Base-by-base conservation (phyloP, 2,888 invertebrate genomes). In the Chironomus tentans region DNA sequence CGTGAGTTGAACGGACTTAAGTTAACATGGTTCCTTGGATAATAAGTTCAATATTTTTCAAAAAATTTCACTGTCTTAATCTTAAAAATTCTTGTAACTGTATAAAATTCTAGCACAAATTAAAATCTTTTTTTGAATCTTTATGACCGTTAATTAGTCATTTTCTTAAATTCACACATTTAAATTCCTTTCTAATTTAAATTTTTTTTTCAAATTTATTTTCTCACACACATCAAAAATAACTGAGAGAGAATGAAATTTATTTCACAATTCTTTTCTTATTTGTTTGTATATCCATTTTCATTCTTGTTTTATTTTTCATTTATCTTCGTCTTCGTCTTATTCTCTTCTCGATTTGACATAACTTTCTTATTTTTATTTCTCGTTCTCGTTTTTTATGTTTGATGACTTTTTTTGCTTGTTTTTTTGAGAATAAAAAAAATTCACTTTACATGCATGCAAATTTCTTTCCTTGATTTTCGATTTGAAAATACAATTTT, bases 131-230 rank as follows among this genome's bases (percentile, higher is more conserved):
- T 50, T 46, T 47, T 48, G 12, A 70, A 50, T 12, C n/a, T 50
- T 62, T 71, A 24, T 62, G 46, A 38, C 61, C 18, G 56, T 72
- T 72, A 72, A 72, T 72, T 72, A 72, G 72, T 72, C 72, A 72
- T 72, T 50, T 72, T 72, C 50, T 50, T 5, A n/a, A 18, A 18
- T 18, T 56, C 18, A 18, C 56, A 18, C 15, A 22, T 22, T 50
- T 21, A 24, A 48, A 70, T 47, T 48, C 21, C 2, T 70, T 50
- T 70, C 21, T 18, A 18, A 21, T 22, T 62, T 22, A 4, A 15
- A 15, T 62, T 62, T 18, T 62, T 62, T 62, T 62, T 15, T 62
- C 22, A 12, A 38, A 38, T 38, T 38, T 28, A n/a, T 50, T 56
- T 56, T 56, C 18, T 56, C 56, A 15, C 56, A 15, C 56, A 56